phyloP scores from a whole-genome alignment of 2,797 vertebrate genomes.

The Muscicapa striata region DNA sequence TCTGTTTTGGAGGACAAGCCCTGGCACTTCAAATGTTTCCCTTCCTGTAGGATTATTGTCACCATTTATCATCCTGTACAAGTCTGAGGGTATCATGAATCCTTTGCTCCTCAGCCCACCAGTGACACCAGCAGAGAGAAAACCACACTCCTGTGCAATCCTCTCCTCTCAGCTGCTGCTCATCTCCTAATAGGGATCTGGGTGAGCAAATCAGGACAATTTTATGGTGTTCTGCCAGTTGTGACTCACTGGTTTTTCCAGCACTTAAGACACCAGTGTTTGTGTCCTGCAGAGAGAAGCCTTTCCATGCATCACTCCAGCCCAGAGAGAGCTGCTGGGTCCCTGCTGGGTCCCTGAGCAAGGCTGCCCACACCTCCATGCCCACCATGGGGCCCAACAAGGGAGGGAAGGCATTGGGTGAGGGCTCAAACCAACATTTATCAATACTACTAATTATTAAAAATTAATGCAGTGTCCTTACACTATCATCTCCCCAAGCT shows the following conservation, averaged over 20 bases:
- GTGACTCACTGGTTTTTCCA: slow-evolving; percentile 34
- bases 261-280: background rate
- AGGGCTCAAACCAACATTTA: background rate
- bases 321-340: background rate
- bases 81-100: background rate
- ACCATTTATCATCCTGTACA: background rate
- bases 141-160: background rate
- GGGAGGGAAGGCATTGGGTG: fast-evolving
- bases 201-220: background rate
- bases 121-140: background rate
- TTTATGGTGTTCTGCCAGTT: slow-evolving; percentile 15
- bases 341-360: background rate
- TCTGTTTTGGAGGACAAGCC: background rate
- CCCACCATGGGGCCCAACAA: fast-evolving
- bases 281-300: background rate
- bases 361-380: background rate
- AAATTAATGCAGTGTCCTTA: background rate
- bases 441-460: background rate
- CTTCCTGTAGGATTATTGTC: background rate
- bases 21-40: background rate
- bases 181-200: background rate
- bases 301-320: background rate
- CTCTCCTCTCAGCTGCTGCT: slow-evolving; percentile 1
- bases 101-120: slow-evolving; percentile 3
- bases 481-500: background rate